Percentiles rank a stretch among this genome's conserved stretches.
phyloP scores from a whole-genome alignment of 2,888 invertebrate species.

The Trachelus troglodyta region DNA sequence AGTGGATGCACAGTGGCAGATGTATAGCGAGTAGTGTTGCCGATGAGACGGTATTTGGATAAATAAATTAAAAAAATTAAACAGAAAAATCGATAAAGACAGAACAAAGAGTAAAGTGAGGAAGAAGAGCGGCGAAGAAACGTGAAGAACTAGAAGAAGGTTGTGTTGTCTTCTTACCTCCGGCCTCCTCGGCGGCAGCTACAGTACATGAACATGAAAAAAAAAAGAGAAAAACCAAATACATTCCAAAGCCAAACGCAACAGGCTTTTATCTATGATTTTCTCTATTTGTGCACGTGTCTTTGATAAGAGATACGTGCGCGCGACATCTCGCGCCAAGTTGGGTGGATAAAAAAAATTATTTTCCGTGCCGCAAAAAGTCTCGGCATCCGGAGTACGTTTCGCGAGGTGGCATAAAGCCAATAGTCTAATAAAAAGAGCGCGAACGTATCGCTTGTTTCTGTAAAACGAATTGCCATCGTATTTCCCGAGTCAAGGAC shows the following conservation, averaged over 20 bases:
- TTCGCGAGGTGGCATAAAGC: not conserved
- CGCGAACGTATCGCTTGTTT: not conserved
- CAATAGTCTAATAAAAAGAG: not conserved
- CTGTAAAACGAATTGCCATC: constrained; percentile 13
- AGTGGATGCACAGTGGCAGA: not conserved
- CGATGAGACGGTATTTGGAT: not conserved
- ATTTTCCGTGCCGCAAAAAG: not conserved
- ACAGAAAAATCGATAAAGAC: not conserved
- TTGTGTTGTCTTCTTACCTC: constrained; percentile 76
- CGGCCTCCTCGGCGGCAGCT: constrained; percentile 90
- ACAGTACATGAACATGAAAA: constrained; percentile 72
- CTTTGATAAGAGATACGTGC: not conserved
- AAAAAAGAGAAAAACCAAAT: constrained; percentile 70
- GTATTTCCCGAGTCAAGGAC: constrained; percentile 13
- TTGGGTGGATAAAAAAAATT: too few species aligned
- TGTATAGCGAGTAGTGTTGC: not conserved
- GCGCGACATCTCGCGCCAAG: not conserved
- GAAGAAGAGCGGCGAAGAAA: not conserved
- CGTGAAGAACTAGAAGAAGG: constrained; percentile 8
- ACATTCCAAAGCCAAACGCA: constrained; percentile 53
- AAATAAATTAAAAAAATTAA: not conserved
- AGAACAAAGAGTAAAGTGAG: not conserved
- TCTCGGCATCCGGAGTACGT: not conserved
- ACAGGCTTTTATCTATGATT: constrained; percentile 24
- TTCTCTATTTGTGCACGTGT: constrained; percentile 25